Percentiles rank a stretch among this genome's conserved stretches.
Evolutionary conservation across 2,797 vertebrate species (phyloP).

Genomic region (Jordanella pulchra): DNA sequence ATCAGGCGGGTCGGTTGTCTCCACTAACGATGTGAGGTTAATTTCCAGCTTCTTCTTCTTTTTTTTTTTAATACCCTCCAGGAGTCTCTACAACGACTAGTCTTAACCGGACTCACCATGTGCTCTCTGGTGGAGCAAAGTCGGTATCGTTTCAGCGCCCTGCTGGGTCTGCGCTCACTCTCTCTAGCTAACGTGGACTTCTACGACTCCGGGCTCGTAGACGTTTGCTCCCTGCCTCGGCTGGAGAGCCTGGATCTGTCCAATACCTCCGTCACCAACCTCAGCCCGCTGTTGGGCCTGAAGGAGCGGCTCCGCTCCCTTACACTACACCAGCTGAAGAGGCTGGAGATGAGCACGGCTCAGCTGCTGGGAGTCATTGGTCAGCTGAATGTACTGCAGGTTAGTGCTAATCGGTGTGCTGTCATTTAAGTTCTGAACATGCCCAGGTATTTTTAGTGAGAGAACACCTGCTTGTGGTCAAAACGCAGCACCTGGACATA

Average conservation of each 20-base stretch:
- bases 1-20: background rate
- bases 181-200: slow-evolving; percentile 96
- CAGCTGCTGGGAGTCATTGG: slow-evolving; percentile 89
- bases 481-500: slow-evolving; percentile 92
- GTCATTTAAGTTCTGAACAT: background rate
- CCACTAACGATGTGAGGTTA: accelerated
- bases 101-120: slow-evolving; percentile 93
- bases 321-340: slow-evolving; percentile 98
- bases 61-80: slow-evolving; percentile 22
- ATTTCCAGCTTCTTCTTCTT: background rate
- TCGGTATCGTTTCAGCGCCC: slow-evolving; percentile 86
- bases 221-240: slow-evolving; percentile 90
- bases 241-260: slow-evolving; percentile 97
- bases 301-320: slow-evolving; percentile 91
- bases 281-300: slow-evolving; percentile 90
- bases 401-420: slow-evolving; percentile 30
- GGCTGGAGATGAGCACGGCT: slow-evolving; percentile 97
- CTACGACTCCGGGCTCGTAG: slow-evolving; percentile 92
- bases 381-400: slow-evolving; percentile 73
- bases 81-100: slow-evolving; percentile 92
- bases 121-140: slow-evolving; percentile 94
- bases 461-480: slow-evolving; percentile 23
- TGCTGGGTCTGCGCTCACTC: slow-evolving; percentile 89
- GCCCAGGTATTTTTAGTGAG: background rate
- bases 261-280: slow-evolving; percentile 97